Evolutionary conservation across 2,113 vertebrate species (phyloP), one percentile per base, ranked within the genome.

Genomic region (Amia ocellicauda): DNA sequence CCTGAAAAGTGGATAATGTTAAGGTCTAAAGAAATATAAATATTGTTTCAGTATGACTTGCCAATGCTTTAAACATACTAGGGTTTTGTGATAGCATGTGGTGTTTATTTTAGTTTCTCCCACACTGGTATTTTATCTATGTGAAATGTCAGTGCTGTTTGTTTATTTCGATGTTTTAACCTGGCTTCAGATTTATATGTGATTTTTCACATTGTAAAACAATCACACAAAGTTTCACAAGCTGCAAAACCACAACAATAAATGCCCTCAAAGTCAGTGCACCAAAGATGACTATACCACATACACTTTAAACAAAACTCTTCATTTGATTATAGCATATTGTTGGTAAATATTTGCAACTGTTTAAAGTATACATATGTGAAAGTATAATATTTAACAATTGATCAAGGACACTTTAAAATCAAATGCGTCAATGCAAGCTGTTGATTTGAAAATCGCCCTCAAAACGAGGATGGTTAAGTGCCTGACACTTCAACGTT

Each of bases 21-120:
- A 69, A 77, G 71, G 74, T 66, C 76, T 47, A 67, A 68, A 73
- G 74, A 58, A 64, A 83, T 80, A 84, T 76, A 83, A 87, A 87
- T 84, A 82, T 86, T 87, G 75, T 80, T 74, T 76, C 70, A 69
- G 78, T 24, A 62, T 82, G 80, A 81, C 78, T 78, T 76, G 81
- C 76, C 11, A 36, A 5, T 66, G 78, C 78, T 69, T 72, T 78
- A 79, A 80, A 79, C 81, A 78, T 83, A 29, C 62, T 63, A 60
- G 69, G 68, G 71, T 74, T 62, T 70, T 77, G 74, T 40, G 66
- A 75, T 69, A 69, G 64, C 63, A 71, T 59, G 66, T 54, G 50
- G 31, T 69, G 78, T 85, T 82, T 80, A 79, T 78, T 79, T 82
- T 78, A 69, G 71, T 73, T 69, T 74, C 57, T 71, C 58, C 72